Evolutionary conservation across 2,113 vertebrate genomes (phyloP), one percentile per base, ranked within the genome.

Genomic region (Rhinoderma darwinii): DNA sequence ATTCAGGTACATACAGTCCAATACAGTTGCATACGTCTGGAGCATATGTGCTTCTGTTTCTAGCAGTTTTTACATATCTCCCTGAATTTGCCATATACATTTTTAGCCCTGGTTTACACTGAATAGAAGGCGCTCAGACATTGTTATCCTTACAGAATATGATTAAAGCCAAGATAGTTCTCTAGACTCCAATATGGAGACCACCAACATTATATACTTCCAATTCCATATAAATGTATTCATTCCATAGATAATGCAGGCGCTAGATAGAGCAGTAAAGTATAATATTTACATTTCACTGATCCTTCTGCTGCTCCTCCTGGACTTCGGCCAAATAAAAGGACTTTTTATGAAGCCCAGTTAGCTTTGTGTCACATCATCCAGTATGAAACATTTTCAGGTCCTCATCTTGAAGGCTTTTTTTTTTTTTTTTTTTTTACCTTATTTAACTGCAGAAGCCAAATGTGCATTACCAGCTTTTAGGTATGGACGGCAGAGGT

Each of bases 241-340:
- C 75, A 51, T 77, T 77, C 75, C 27, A 22, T 51, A 77, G 75
- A 77, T 77, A 77, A 77, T 18, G 30, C 35, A 74, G 17, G 70
- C 61, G 61, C 72, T 74, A 74, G 72, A 74, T 74, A 74, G 17
- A 44, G 10, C 20, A 74, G 47, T 5, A 35, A 35, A 51, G 47
- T 37, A 51, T 78, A 78, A 78, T 78, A 78, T 78, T 78, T 78
- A 56, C 32, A 32, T 77, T 77, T 10, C 47, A 25, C 47, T 56
- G 44, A 35, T 78, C 10, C 50, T 78, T 51, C 22, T 5, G 41
- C 37, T 74, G 37, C 37, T 6, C 11, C 30, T 43, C 39, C 43
- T 44, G 73, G 39, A 75, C 25, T 37, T 30, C 43, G 12, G 70
- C 70, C 70, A 43, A 22, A 27, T 22, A 37, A 20, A 22, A 41